Percentiles rank a stretch among this genome's conserved stretches.
These are phyloP conservation scores for Champsocephalus gunnari DNA, from an alignment of 2,797 vertebrate species.

Conservation along the genomic window DNA sequence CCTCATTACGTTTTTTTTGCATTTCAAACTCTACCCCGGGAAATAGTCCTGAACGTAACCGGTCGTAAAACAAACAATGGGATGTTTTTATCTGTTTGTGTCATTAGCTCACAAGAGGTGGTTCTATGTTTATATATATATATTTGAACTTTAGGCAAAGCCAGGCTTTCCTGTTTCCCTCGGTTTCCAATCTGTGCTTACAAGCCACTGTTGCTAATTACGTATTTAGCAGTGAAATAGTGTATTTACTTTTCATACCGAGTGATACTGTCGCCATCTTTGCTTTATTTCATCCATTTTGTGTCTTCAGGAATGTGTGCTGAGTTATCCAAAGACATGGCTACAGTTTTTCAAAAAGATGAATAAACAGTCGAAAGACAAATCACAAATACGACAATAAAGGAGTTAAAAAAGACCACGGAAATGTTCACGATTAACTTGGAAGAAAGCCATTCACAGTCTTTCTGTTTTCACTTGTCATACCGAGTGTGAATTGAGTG, in stretches of 20 bases:
- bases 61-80: neutral
- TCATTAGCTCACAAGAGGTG: neutral
- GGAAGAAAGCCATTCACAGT: constrained; percentile 34
- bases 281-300: too few species aligned
- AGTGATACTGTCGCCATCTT: too few species aligned
- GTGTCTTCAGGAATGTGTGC: too few species aligned
- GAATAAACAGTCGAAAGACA: too few species aligned
- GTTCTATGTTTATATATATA: too few species aligned
- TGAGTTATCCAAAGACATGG: too few species aligned
- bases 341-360: too few species aligned
- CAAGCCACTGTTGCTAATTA: neutral
- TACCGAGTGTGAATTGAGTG: neutral
- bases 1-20: neutral
- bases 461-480: constrained; percentile 2
- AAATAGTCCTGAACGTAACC: neutral
- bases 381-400: too few species aligned
- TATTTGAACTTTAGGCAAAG: too few species aligned
- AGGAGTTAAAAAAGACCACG: too few species aligned
- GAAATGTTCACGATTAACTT: constrained; percentile 44
- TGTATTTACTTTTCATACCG: neutral
- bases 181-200: neutral
- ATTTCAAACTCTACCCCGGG: neutral
- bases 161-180: too few species aligned
- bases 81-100: neutral
- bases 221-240: neutral